A percentile compares a stretch with the other conserved stretches of the same genome.
phyloP scores from a whole-genome alignment of 2,113 vertebrate genomes.

The Scartelaos histophorus region DNA sequence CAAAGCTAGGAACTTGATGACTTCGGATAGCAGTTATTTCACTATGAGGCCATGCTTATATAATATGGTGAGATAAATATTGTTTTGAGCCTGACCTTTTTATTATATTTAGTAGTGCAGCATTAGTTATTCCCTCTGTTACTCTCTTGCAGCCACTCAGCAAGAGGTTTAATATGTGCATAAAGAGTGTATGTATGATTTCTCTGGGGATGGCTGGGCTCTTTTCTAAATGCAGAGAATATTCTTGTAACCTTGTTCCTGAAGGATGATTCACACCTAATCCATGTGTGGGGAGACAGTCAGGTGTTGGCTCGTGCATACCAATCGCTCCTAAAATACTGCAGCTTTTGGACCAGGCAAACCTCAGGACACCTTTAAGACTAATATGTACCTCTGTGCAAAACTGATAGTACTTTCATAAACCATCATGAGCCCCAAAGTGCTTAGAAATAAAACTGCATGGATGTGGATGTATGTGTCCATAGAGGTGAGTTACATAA shows the following conservation, averaged over 20 bases:
- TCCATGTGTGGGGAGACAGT: conserved; percentile 39
- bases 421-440: conserved; percentile 18
- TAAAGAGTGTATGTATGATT: conserved; percentile 42
- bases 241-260: conserved; percentile 48
- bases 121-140: neutral
- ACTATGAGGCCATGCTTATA: neutral
- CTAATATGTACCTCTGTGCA: conserved; percentile 18
- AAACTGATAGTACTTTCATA: conserved; percentile 29
- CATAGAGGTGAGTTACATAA: neutral
- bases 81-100: conserved; percentile 1
- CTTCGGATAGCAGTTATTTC: neutral
- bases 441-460: conserved; percentile 1
- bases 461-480: neutral
- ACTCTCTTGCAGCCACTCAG: conserved; percentile 8
- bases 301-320: conserved; percentile 35
- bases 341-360: conserved; percentile 32
- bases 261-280: conserved; percentile 53
- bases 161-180: conserved; percentile 55
- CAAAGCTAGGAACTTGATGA: neutral
- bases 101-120: neutral
- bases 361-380: conserved; percentile 7
- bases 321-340: conserved; percentile 32
- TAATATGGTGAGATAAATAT: neutral
- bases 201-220: conserved; percentile 40
- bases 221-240: conserved; percentile 49